These are phyloP conservation scores for Lepidothrix coronata DNA, from an alignment of 2,113 vertebrate genomes.

Conservation along the genomic window DNA sequence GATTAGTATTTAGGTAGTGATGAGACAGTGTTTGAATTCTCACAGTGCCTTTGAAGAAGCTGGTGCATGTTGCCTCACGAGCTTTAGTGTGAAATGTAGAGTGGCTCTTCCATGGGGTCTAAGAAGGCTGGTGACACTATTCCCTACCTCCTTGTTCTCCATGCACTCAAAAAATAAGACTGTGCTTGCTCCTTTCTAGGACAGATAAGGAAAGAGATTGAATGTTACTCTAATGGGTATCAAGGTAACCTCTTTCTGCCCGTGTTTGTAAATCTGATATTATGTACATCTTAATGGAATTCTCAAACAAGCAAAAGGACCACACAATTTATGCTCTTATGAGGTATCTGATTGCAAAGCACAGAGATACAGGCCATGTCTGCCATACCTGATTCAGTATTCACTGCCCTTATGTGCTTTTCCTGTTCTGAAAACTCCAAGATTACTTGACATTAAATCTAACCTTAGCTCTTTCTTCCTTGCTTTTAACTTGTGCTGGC, in stretches of 20 bases:
- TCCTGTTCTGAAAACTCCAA: neutral
- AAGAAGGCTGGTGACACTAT: neutral
- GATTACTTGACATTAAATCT: neutral
- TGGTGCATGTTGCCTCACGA: neutral
- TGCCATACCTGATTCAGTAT: neutral
- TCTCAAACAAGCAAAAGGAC: neutral
- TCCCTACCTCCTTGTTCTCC: neutral
- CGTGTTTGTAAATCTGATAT: neutral
- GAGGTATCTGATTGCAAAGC: neutral
- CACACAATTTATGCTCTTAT: neutral
- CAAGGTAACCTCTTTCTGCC: neutral
- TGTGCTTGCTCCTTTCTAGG: neutral
- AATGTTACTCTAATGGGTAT: neutral
- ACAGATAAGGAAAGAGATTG: neutral
- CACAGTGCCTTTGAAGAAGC: neutral
- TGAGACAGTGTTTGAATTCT: neutral
- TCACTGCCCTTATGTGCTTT: neutral
- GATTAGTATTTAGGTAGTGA: neutral
- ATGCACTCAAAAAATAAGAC: neutral
- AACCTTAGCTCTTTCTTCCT: neutral
- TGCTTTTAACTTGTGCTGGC: neutral
- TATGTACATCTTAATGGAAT: neutral
- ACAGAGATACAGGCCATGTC: neutral
- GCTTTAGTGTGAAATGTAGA: neutral
- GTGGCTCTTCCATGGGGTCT: neutral